Conservation (phyloP, 2,113 vertebrate genomes). For the Suncus etruscus region DNA sequence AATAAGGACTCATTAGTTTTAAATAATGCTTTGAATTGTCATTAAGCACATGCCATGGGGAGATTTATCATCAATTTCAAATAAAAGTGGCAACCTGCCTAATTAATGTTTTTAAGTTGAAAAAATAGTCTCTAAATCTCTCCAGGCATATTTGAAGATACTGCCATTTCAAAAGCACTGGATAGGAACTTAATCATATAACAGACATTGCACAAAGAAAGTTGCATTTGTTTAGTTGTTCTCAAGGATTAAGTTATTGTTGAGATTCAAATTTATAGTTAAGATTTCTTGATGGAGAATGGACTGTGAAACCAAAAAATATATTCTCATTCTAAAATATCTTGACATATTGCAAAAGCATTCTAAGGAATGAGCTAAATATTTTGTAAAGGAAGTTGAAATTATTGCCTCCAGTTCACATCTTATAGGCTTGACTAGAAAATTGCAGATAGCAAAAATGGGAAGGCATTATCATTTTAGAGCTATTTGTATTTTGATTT, state of each 20-base stretch:
- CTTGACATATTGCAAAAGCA: background rate
- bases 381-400: background rate
- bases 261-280: background rate
- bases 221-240: background rate
- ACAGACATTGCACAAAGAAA: background rate
- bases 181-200: background rate
- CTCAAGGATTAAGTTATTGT: background rate
- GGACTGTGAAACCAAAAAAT: background rate
- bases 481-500: background rate
- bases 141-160: background rate
- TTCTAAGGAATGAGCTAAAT: background rate
- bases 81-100: background rate
- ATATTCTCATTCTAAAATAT: background rate
- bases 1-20: background rate
- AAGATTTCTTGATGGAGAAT: constrained; percentile 10
- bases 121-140: constrained; percentile 1
- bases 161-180: background rate
- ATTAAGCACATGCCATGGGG: background rate
- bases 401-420: background rate
- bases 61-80: constrained; percentile 7
- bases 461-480: background rate
- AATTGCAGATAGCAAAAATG: background rate
- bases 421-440: background rate
- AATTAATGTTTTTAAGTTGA: background rate
- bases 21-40: background rate